Conservation (phyloP, 2,797 vertebrate genomes). For the Hephaestus fuliginosus region DNA sequence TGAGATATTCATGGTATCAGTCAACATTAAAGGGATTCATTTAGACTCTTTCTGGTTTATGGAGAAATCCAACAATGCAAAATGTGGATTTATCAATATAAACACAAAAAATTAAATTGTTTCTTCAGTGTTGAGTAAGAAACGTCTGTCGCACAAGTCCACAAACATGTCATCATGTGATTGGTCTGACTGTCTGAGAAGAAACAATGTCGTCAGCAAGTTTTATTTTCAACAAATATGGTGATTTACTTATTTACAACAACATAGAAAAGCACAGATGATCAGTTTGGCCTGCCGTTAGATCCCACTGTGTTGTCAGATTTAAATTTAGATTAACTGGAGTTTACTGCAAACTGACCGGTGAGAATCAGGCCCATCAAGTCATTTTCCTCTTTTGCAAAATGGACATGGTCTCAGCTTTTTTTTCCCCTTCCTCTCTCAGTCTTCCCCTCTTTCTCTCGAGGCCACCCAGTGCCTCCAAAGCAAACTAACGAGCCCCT, state of each 20-base stretch:
- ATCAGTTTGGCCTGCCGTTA: background rate
- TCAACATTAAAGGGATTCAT: background rate
- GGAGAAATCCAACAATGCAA: too few species aligned
- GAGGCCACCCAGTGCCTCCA: background rate
- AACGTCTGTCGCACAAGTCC: background rate
- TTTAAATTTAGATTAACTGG: too few species aligned
- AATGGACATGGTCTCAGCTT: background rate
- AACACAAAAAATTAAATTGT: too few species aligned
- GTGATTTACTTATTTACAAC: background rate
- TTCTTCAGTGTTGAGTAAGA: background rate
- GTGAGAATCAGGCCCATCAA: background rate
- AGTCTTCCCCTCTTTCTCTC: background rate
- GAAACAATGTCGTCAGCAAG: background rate
- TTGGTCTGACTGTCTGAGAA: background rate
- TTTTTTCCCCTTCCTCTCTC: background rate
- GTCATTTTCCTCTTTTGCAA: background rate
- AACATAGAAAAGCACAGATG: background rate
- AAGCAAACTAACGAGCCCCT: background rate
- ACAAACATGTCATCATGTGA: background rate
- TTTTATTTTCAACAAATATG: background rate
- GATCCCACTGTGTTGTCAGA: too few species aligned
- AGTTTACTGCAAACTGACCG: background rate
- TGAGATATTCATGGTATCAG: background rate
- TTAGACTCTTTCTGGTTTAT: too few species aligned
- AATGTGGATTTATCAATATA: too few species aligned